Percentiles rank a stretch among this genome's conserved stretches.
Conservation (phyloP, 2,113 vertebrate species). For the Sapayoa aenigma region DNA sequence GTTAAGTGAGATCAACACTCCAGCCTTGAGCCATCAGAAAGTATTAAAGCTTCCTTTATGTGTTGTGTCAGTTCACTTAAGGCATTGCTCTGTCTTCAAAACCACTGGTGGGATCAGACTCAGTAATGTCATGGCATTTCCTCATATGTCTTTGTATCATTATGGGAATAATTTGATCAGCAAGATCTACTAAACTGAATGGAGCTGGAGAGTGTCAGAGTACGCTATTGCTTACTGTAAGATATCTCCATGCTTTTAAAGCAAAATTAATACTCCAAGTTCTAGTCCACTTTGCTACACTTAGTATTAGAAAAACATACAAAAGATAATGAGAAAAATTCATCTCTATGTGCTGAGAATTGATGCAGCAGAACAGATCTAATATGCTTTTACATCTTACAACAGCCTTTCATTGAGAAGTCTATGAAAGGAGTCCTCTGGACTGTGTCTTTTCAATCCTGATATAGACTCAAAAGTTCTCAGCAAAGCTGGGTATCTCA, state of each 20-base stretch:
- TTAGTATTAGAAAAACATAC: background rate
- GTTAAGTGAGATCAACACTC: background rate
- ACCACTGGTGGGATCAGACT: background rate
- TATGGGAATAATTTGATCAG: background rate
- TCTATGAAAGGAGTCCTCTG: background rate
- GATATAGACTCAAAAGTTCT: background rate
- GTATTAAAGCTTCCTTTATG: background rate
- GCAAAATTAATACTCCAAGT: background rate
- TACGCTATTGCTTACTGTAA: background rate
- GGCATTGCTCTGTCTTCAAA: background rate
- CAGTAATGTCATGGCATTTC: background rate
- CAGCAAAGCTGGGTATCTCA: background rate
- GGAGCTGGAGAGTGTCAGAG: background rate
- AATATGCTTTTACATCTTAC: background rate
- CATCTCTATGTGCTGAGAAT: background rate
- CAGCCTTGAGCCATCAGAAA: background rate
- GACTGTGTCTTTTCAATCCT: background rate
- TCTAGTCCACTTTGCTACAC: background rate
- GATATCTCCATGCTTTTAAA: background rate
- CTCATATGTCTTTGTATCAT: background rate
- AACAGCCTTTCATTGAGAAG: background rate
- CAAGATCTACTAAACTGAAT: background rate
- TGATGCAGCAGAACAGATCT: background rate
- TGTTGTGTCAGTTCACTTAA: background rate
- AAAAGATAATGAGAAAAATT: background rate